Evolutionary conservation across 2,113 vertebrate genomes (phyloP).

Genomic region (Tachysurus vachellii): DNA sequence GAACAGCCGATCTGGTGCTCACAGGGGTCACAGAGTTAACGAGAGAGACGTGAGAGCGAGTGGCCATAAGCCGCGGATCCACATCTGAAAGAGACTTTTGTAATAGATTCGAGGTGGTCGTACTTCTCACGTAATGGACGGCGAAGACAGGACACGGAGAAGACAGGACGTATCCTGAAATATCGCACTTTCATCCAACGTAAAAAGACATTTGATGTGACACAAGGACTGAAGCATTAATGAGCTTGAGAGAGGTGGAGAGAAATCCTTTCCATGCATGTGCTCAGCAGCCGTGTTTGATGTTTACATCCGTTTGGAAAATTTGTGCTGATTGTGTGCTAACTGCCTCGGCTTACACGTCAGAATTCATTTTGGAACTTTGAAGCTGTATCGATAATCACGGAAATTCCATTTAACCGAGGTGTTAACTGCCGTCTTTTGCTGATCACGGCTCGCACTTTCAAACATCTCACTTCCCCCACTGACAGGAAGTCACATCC

Average conservation of each 20-base stretch:
- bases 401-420: neutral
- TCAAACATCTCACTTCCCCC: neutral
- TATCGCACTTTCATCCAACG: neutral
- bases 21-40: neutral
- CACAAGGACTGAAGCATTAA: neutral
- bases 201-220: no score
- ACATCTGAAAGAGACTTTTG: neutral
- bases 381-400: neutral
- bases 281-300: neutral
- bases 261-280: neutral
- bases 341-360: neutral
- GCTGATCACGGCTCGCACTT: neutral
- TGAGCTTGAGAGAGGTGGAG: neutral
- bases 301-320: neutral
- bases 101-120: neutral
- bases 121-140: neutral
- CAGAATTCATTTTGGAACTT: neutral
- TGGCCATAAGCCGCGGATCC: neutral
- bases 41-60: neutral
- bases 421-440: neutral
- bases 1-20: slow-evolving; percentile 1
- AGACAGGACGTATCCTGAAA: neutral
- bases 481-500: neutral
- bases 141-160: neutral
- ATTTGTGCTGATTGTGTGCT: neutral